Base-by-base conservation (phyloP, 2,888 invertebrate genomes). In the Arctia plantaginis region DNA sequence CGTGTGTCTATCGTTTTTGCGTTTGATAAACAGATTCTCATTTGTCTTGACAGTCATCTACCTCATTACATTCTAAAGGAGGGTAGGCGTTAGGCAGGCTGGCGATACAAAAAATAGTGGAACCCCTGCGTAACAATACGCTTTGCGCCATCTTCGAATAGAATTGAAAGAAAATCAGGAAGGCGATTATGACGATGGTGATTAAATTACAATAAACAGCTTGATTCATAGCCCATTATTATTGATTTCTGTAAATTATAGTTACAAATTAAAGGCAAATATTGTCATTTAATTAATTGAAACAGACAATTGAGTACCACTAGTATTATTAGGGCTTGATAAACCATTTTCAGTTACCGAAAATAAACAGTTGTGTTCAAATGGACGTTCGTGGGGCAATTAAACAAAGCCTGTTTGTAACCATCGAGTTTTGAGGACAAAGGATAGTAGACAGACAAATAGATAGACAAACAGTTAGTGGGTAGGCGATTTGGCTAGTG, bases 231-330 rank as follows among this genome's bases (percentile, higher is more conserved):
- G 0, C 23, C 3, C 33, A 7, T 35, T 55, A 35, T 35, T 55
- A 64, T 44, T 64, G 65, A 30, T 51, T 18, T 59, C 41, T 20
- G 66, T 33, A 66, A 69, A 74, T 74, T 74, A 33, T 65, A 30
- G 70, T 44, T 44, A 65, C 65, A 70, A 77, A 82, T 79, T 76
- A 76, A 80, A 82, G 65, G 59, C 69, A 85, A 80, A 83, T 77
- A 76, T 59, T 73, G 77, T 72, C 69, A 77, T 78, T 84, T 80
- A 73, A 82, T 80, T 78, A 80, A 78, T 77, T 69, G 77, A 75
- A 79, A 73, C 72, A 76, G 78, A 78, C 72, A 72, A 79, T 75
- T 77, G 66, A 75, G 77, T 77, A 76, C 65, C 72, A 78, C 76
- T 77, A 74, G 71, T 74, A 39, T 72, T 66, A 74, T 72, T 78